Evolutionary conservation across 2,113 vertebrate species (phyloP), one percentile per base, ranked within the genome.

Genomic region (Chaetorhynchus papuensis): DNA sequence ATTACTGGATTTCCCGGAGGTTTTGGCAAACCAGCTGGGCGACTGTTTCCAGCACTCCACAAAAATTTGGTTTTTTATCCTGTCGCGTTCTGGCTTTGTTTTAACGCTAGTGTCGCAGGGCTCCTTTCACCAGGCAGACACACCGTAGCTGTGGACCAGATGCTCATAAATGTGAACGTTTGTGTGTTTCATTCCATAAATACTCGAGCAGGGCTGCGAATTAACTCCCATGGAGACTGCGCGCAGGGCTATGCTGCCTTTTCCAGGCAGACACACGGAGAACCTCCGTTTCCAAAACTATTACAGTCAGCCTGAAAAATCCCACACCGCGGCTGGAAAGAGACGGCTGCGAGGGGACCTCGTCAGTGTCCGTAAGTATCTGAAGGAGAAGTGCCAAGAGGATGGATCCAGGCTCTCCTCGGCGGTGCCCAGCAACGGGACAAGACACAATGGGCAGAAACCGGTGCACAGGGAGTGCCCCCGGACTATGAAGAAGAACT

Each of bases 111-210:
- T 7, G 6, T 10, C 0, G 1, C 3, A 26, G 3, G 4, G 49
- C 35, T 71, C 22, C 53, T 35, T 9, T 15, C 65, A 11, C 8
- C 0, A 42, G n/a, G 39, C 9, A 15, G 35, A 27, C 47, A 21
- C 24, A 8, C 2, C 26, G 7, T 4, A 4, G 35, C 35, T 15
- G 35, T 0, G 23, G 35, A 10, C 47, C 52, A 30, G 9, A 42
- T 1, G 20, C 6, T 35, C 42, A 2, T 8, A 14, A 18, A 9
- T 0, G 9, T 0, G 16, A 41, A 15, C 5, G 4, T 12, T 41
- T 7, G 7, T 3, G 15, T 2, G 9, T 4, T 56, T 65, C 30
- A 41, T 24, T 11, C 65, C 49, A 21, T 0, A 10, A 50, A 17
- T 2, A 4, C 42, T 28, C n/a, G 2, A 22, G 19, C 16, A 22